These are phyloP conservation scores for Monochamus alternatus DNA, from an alignment of 2,888 invertebrate species.

Conservation along the genomic window DNA sequence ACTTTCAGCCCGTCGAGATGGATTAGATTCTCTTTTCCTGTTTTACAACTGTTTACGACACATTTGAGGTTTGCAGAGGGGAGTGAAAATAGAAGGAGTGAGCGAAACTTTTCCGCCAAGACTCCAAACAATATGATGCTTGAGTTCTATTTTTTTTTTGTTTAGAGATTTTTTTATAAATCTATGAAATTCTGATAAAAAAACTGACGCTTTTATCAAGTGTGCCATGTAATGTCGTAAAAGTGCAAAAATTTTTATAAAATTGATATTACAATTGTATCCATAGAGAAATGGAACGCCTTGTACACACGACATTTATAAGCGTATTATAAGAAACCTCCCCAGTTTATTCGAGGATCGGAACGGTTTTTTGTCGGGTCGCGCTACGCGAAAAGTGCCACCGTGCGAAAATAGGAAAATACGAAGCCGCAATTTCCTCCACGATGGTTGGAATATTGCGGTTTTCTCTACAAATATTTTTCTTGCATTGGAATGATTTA, in stretches of 20 bases:
- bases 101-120: constrained; percentile 1
- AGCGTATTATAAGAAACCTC: constrained; percentile 17
- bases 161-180: too few relatives aligned
- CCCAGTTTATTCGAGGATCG: constrained; percentile 26
- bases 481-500: constrained; percentile 47
- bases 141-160: too few relatives aligned
- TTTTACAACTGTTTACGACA: constrained; percentile 66
- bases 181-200: background rate
- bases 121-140: constrained; percentile 3
- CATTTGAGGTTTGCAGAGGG: constrained; percentile 59
- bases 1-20: constrained; percentile 65
- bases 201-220: background rate
- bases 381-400: constrained; percentile 9
- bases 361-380: constrained; percentile 23
- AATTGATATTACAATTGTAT: too few relatives aligned
- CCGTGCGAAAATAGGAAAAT: constrained; percentile 36
- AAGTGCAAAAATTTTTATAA: too few relatives aligned
- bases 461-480: constrained; percentile 52
- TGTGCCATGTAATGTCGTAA: too few relatives aligned
- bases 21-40: constrained; percentile 66
- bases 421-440: constrained; percentile 46
- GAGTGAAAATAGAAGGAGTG: background rate
- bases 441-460: constrained; percentile 44
- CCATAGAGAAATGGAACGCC: background rate
- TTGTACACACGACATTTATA: constrained; percentile 3